phyloP scores from a whole-genome alignment of 2,113 vertebrate genomes.

The Panthera uncia region DNA sequence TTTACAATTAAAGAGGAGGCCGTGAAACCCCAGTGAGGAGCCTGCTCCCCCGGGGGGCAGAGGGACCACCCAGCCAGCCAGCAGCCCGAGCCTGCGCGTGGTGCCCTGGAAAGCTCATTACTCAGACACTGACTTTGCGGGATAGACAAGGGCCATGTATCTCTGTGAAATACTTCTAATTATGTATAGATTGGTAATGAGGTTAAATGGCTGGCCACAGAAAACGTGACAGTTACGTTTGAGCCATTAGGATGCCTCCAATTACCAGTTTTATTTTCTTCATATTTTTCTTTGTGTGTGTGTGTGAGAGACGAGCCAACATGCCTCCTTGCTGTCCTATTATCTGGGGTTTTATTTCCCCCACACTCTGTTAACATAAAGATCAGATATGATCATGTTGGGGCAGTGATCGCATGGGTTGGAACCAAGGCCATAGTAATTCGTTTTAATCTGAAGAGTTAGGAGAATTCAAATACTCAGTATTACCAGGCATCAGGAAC shows the following conservation, averaged over 20 bases:
- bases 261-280: background rate
- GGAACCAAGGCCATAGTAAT: background rate
- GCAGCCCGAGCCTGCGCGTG: fast-evolving
- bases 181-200: background rate
- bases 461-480: background rate
- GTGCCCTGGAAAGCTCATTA: background rate
- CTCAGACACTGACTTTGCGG: background rate
- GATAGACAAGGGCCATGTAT: background rate
- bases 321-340: background rate
- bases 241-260: background rate
- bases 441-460: background rate
- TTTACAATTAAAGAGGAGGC: background rate
- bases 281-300: background rate
- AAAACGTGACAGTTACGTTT: fast-evolving
- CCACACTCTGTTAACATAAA: background rate
- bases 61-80: constrained; percentile 44
- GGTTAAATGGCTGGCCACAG: too few species aligned
- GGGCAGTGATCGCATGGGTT: fast-evolving
- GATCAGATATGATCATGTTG: background rate
- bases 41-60: background rate
- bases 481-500: background rate
- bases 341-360: background rate
- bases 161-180: background rate
- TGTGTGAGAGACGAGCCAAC: background rate
- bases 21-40: background rate